phyloP scores from a whole-genome alignment of 1,140 invertebrate species.

The Monochamus saltuarius region DNA sequence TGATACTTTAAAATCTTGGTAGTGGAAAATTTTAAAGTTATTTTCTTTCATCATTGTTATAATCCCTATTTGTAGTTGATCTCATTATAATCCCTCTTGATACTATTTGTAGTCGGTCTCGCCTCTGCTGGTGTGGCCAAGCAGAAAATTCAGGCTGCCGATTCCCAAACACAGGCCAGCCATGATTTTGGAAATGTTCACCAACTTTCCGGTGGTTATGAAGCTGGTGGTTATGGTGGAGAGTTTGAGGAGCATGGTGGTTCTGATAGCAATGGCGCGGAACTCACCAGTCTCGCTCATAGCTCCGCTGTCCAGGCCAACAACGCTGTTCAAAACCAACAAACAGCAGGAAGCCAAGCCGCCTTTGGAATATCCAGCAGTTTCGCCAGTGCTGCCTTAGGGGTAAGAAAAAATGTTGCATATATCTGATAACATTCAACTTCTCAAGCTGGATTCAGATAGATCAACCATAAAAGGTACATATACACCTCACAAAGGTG shows the following conservation, averaged over 20 bases:
- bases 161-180: too few relatives aligned
- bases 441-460: too few relatives aligned
- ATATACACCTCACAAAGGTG: too few relatives aligned
- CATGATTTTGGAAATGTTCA: too few relatives aligned
- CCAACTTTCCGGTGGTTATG: too few relatives aligned
- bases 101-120: constrained; percentile 12
- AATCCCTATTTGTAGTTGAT: too few relatives aligned
- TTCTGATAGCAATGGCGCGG: constrained; percentile 28
- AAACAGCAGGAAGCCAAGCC: constrained; percentile 39
- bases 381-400: constrained; percentile 34
- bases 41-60: too few relatives aligned
- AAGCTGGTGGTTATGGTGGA: neutral
- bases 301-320: constrained; percentile 38
- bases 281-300: constrained; percentile 36
- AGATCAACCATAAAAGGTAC: too few relatives aligned
- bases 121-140: constrained; percentile 15
- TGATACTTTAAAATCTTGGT: too few relatives aligned
- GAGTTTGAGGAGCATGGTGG: constrained; percentile 4
- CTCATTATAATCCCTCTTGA: too few relatives aligned
- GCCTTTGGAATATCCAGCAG: constrained; percentile 40
- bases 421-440: too few relatives aligned
- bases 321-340: constrained; percentile 30
- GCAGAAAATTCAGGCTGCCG: constrained; percentile 17
- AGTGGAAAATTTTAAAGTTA: too few relatives aligned
- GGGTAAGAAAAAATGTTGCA: constrained; percentile 36